Evolutionary conservation across 2,113 vertebrate species (phyloP), one percentile per base, ranked within the genome.

Genomic region (Nycticebus coucang): DNA sequence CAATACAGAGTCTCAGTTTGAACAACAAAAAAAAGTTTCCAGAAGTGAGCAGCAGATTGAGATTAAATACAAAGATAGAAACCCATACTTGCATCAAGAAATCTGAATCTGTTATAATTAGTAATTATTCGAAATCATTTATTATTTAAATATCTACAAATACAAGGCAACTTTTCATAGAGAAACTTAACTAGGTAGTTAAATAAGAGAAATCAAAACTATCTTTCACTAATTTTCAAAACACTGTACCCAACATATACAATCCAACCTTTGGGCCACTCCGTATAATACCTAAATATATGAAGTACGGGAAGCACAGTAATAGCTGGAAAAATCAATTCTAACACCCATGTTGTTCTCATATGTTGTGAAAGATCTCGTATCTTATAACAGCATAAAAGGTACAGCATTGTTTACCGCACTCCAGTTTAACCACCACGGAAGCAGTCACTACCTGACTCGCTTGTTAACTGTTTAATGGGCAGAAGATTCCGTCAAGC

Each of bases 81-180:
- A 22, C 15, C 8, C 7, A 5, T 35, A 77, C 12, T 74, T 83
- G 72, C 6, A 74, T 62, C 69, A 86, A 90, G 84, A 97, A 95
- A 74, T 59, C 24, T 93, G 69, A 95, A 96, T 68, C 37, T 86
- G 33, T 71, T 62, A 94, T 9, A 94, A 62, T 74, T 53, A 35
- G 77, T 87, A 35, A 10, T 89, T 75, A 84, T 35, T 87, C 55
- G 84, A 84, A 37, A 81, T 90, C 60, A 78, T 77, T 92, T 83
- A 89, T 85, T 89, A 72, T 92, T 19, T 96, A 72, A 95, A 15
- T 71, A 95, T 45, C 30, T 94, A 92, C 59, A 95, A 93, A 84
- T 28, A 97, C 28, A 35, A 0, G 74, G 68, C 77, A 95, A 92
- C 26, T 33, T 26, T 91, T 94, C 69, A 87, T 35, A 64, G 87